Base-by-base conservation (phyloP, 2,113 vertebrate species). In the Datnioides undecimradiatus region DNA sequence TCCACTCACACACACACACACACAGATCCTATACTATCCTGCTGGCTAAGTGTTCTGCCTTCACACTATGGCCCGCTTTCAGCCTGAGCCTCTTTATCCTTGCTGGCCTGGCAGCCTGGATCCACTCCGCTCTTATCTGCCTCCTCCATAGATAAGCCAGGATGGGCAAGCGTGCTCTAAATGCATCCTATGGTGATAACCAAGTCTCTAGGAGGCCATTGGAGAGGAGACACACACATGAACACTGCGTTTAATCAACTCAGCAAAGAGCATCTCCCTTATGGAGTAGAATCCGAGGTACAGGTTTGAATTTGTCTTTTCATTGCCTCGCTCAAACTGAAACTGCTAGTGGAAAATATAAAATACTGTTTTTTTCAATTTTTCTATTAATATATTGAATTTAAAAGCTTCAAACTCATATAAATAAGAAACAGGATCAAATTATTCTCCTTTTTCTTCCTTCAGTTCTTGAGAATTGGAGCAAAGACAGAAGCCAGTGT, bases 71-170 rank as follows among this genome's bases (percentile, higher is more conserved):
- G 87, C 82, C 73, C n/a, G 63, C 79, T 86, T 87, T 90, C 89
- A 91, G 77, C 77, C 83, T 80, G 79, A 89, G 83, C 75, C 86
- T 64, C 80, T 84, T 88, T 84, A 90, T 92, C 86, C 83, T 68
- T 41, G 76, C 80, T 89, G 85, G 85, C 89, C 85, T 87, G 76
- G 80, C 88, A 84, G 86, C 84, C 72, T 67, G 73, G 78, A 80
- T 90, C 80, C 87, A 77, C 79, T 85, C 75, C 58, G 82, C 87
- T 85, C 86, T 92, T 91, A 93, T 93, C 91, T 68, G 81, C 71
- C 85, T 79, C 67, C 82, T 85, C 64, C 85, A 88, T 68, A 90
- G 91, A 92, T 92, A 93, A 90, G 88, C 81, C 62, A 76, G 82
- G 72, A 82, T 76, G 83, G 84, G 76, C 87, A 75, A 82, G 72